phyloP scores from a whole-genome alignment of 2,797 vertebrate genomes.

The Thaleichthys pacificus region DNA sequence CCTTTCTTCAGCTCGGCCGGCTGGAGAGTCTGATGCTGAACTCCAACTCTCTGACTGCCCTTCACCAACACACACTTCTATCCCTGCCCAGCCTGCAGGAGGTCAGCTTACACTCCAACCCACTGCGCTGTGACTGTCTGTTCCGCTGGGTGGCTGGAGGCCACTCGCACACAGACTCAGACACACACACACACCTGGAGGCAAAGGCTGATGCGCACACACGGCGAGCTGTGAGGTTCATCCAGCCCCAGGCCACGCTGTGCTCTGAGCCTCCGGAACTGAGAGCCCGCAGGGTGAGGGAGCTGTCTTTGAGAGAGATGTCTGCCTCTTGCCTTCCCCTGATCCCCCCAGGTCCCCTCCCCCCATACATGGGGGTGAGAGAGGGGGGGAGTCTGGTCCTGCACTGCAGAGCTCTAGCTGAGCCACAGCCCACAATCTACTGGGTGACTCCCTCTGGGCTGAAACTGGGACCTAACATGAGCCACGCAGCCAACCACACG shows the following conservation, averaged over 20 bases:
- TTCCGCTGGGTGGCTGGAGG: slow-evolving; percentile 91
- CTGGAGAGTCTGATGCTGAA: slow-evolving; percentile 98
- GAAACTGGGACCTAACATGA: slow-evolving; percentile 71
- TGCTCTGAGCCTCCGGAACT: slow-evolving; percentile 93
- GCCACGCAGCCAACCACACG: slow-evolving; percentile 31
- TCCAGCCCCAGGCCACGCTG: slow-evolving; percentile 92
- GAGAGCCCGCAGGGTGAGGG: slow-evolving; percentile 81
- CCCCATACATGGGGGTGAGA: slow-evolving; percentile 76
- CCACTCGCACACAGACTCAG: slow-evolving; percentile 34
- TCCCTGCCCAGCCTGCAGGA: slow-evolving; percentile 93
- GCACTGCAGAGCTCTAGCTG: slow-evolving; percentile 91
- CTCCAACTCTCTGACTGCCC: slow-evolving; percentile 92
- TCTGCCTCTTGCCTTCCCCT: slow-evolving; percentile 89
- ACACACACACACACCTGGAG: slow-evolving; percentile 1
- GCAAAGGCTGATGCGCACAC: background rate
- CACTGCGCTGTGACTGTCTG: slow-evolving; percentile 93
- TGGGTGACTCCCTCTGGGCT: slow-evolving; percentile 89
- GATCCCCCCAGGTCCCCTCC: slow-evolving; percentile 86
- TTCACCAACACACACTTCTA: slow-evolving; percentile 86
- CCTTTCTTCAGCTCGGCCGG: slow-evolving; percentile 85
- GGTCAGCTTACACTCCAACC: slow-evolving; percentile 95
- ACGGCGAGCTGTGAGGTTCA: slow-evolving; percentile 80
- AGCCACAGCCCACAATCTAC: slow-evolving; percentile 90
- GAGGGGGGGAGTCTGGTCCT: slow-evolving; percentile 74
- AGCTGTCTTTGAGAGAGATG: slow-evolving; percentile 92